phyloP scores from a whole-genome alignment of 2,113 vertebrate species.

The Pteruthius melanotis region DNA sequence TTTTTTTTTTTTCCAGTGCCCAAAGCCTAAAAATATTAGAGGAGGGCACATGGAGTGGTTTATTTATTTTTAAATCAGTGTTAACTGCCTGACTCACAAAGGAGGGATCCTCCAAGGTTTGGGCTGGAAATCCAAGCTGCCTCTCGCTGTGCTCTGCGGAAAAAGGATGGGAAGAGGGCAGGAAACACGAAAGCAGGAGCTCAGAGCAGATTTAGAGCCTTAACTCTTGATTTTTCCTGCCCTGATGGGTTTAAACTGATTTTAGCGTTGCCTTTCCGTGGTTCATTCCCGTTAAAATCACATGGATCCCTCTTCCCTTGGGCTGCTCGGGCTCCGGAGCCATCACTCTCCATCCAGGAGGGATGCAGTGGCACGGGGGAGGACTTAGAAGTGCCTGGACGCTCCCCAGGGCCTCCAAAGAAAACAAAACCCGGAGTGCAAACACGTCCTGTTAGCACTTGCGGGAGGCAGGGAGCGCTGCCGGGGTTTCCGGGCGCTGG shows the following conservation, averaged over 20 bases:
- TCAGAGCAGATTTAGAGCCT: neutral
- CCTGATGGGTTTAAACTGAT: neutral
- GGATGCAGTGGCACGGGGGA: neutral
- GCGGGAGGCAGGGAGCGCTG: neutral
- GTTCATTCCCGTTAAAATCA: neutral
- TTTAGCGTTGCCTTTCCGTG: neutral
- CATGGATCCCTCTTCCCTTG: fast-evolving
- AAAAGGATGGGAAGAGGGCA: neutral
- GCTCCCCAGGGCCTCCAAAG: neutral
- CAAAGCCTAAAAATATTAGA: neutral
- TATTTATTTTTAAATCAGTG: constrained; percentile 6
- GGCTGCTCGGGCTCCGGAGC: neutral
- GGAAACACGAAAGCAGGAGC: neutral
- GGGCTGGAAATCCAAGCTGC: neutral
- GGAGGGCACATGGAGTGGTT: neutral
- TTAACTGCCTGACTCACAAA: constrained; percentile 1
- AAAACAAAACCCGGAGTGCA: neutral
- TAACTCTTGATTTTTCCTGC: neutral
- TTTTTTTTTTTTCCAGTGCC: neutral
- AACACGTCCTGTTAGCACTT: constrained; percentile 49
- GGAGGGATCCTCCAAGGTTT: neutral
- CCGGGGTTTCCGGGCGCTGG: neutral
- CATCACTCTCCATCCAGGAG: neutral
- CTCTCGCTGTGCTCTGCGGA: neutral
- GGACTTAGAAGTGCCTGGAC: neutral